phyloP scores from a whole-genome alignment of 2,113 vertebrate species.

The Mirounga angustirostris region DNA sequence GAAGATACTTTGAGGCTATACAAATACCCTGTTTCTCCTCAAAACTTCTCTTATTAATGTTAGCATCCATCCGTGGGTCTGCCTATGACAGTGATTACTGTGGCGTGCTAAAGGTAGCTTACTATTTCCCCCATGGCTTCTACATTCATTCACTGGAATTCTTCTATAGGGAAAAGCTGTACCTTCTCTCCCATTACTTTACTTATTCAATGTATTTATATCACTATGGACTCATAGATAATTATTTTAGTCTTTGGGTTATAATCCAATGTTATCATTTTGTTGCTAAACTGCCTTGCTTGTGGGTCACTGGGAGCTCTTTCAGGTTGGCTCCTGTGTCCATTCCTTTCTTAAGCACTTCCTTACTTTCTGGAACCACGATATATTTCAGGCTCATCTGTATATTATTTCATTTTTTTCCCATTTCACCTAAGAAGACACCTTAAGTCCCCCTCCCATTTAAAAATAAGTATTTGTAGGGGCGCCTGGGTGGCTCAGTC shows the following conservation, averaged over 20 bases:
- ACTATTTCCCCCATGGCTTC: not conserved
- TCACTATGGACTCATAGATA: not conserved
- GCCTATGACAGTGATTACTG: not conserved
- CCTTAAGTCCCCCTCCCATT: not conserved
- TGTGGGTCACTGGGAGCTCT: not conserved
- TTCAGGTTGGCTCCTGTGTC: not conserved
- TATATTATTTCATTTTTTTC: not conserved
- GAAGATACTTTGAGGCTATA: constrained; percentile 45
- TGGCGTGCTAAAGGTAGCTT: not conserved
- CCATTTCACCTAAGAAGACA: constrained; percentile 23
- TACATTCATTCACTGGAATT: not conserved
- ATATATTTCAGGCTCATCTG: not conserved
- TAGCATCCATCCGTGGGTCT: not conserved
- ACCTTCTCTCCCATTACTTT: constrained; percentile 22
- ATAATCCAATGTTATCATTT: not conserved
- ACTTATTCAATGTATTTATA: not conserved
- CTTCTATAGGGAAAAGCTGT: not conserved
- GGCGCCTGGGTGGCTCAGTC: too few species aligned
- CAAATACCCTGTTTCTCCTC: constrained; percentile 29
- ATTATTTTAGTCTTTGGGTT: constrained; percentile 39
- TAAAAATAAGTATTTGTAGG: too few species aligned
- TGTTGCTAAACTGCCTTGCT: not conserved
- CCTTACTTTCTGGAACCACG: constrained; percentile 18
- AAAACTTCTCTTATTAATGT: not conserved
- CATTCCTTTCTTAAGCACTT: constrained; percentile 12